Evolutionary conservation across 2,797 vertebrate species (phyloP).

Genomic region (Sus cebifrons): DNA sequence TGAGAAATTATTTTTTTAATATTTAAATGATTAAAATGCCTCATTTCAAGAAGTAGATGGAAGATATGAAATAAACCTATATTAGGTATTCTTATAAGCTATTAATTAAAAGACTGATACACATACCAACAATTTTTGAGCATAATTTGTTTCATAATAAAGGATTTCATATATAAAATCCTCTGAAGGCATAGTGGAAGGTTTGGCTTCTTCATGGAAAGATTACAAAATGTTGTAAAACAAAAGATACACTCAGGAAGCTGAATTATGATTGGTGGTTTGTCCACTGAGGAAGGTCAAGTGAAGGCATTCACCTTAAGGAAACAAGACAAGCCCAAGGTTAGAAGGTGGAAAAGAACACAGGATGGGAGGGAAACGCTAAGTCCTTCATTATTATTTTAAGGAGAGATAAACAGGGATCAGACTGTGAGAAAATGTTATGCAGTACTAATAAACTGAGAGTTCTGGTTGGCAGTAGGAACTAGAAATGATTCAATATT

Average conservation of each 20-base stretch:
- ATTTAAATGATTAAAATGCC: neutral
- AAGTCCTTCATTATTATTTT: neutral
- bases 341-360: neutral
- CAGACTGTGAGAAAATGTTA: neutral
- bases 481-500: neutral
- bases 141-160: neutral
- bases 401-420: neutral
- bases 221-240: neutral
- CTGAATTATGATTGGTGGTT: neutral
- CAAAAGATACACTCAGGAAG: neutral
- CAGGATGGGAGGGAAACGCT: neutral
- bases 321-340: neutral
- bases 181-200: neutral
- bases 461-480: neutral
- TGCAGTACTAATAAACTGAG: neutral
- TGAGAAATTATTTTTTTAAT: neutral
- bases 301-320: neutral
- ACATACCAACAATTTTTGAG: neutral
- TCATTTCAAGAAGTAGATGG: conserved; percentile 30
- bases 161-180: neutral
- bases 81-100: neutral
- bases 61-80: neutral
- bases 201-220: neutral
- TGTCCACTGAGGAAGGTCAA: neutral
- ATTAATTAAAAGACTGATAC: conserved; percentile 8